Evolutionary conservation across 1,140 invertebrate species (phyloP).

Genomic region (Ooceraea biroi): DNA sequence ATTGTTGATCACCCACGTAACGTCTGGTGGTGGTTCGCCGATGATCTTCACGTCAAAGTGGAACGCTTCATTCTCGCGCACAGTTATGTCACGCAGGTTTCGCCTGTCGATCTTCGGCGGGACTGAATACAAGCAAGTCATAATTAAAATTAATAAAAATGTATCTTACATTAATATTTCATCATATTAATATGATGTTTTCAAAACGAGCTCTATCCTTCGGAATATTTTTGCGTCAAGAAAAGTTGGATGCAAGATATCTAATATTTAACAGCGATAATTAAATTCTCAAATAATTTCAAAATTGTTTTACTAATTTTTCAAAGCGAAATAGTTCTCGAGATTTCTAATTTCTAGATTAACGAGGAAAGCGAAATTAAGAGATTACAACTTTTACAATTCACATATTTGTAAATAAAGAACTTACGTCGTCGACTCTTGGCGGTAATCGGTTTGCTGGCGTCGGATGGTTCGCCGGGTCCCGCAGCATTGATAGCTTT

Average conservation of each 20-base stretch:
- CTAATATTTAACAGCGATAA: not conserved
- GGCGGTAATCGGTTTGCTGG: conserved; percentile 91
- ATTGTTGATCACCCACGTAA: conserved; percentile 90
- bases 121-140: conserved; percentile 87
- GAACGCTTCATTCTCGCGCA: conserved; percentile 94
- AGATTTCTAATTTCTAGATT: not conserved
- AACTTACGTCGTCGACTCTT: conserved; percentile 94
- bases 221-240: not conserved
- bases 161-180: not conserved
- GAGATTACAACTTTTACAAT: not conserved
- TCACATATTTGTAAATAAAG: conserved; percentile 33
- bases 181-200: not conserved
- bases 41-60: conserved; percentile 93
- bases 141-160: conserved; percentile 12
- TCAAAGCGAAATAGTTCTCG: not conserved
- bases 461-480: conserved; percentile 92
- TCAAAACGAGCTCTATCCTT: not conserved
- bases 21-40: conserved; percentile 94
- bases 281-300: not conserved
- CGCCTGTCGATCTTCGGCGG: conserved; percentile 96
- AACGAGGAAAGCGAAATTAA: not conserved
- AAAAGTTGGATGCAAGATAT: no score
- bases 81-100: conserved; percentile 91
- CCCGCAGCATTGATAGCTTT: conserved; percentile 93
- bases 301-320: not conserved